Base-by-base conservation (phyloP, 2,797 vertebrate genomes). In the Liasis olivaceus region DNA sequence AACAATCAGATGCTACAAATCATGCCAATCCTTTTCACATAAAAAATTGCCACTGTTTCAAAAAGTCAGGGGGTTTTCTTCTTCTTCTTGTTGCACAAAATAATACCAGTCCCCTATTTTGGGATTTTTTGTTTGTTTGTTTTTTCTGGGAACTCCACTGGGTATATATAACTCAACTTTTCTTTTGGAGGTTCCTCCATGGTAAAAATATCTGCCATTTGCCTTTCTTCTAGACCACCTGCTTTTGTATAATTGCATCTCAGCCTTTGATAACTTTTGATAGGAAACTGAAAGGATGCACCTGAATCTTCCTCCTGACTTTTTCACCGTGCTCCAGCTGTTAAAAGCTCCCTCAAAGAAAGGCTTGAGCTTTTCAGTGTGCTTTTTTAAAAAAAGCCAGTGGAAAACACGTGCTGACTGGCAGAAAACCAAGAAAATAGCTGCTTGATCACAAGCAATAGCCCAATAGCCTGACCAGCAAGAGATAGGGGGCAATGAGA, bases 321-420 rank as follows among this genome's bases (percentile, higher is more conserved):
- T 42, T 93, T 90, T 91, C 63, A 54, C 88, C 88, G 51, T 36
- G 0, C 93, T 95, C 96, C 95, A 92, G 96, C 95, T 95, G 95
- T n/a, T 90, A 66, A 94, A 54, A 60, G 81, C 47, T 93, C 94
- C 93, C 97, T 95, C 47, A n/a, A 64, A 96, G 93, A 95, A 94
- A 94, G 93, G 93, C 93, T 88, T 60, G 14, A 91, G 66, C 15
- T 95, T 93, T 96, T 93, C 93, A 89, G 93, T 95, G 95, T 94
- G 94, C 95, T 93, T 77, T 91, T 94, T 93, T 92, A 95, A 97
- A 96, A 36, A 94, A 97, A 96, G 92, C 96, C 87, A 95, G 89
- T 1, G 60, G 96, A 95, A 97, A 96, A 93, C 5, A 77, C 92
- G 91, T 85, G 93, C 93, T 66, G 94, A 93, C 93, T 69, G 95